Evolutionary conservation across 2,888 invertebrate genomes (phyloP).

Genomic region (Vesta saturnalis): DNA sequence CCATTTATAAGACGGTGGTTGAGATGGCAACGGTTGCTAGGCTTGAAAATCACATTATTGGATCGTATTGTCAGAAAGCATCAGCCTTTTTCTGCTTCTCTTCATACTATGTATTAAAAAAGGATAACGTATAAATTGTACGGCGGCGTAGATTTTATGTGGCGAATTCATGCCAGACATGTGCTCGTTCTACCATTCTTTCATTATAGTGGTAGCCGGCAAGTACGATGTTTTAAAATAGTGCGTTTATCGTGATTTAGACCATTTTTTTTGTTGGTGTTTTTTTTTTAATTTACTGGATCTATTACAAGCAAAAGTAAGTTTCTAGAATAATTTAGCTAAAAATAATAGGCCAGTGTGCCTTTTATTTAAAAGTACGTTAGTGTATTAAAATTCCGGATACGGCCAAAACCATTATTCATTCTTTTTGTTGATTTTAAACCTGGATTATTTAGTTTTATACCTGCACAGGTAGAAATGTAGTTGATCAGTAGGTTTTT

Average conservation of each 20-base stretch:
- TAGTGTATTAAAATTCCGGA: conserved; percentile 30
- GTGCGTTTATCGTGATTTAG: conserved; percentile 20
- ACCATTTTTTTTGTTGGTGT: conserved; percentile 4
- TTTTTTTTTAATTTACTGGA: conserved; percentile 2
- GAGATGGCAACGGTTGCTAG: conserved; percentile 56
- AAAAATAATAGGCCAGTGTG: conserved; percentile 6
- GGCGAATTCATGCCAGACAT: conserved; percentile 42
- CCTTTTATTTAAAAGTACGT: conserved; percentile 21
- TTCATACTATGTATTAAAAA: conserved; percentile 13
- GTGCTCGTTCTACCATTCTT: conserved; percentile 38
- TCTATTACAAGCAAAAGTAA: neutral
- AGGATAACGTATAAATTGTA: conserved; percentile 27
- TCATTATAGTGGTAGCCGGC: conserved; percentile 34
- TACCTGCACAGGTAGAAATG: conserved; percentile 47
- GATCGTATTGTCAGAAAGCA: conserved; percentile 14
- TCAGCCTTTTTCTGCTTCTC: conserved; percentile 23
- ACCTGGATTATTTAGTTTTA: conserved; percentile 35
- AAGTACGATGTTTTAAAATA: conserved; percentile 21
- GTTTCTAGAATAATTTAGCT: neutral
- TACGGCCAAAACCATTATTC: conserved; percentile 45
- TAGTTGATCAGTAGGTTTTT: conserved; percentile 34
- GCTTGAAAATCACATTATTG: conserved; percentile 43
- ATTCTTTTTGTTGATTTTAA: conserved; percentile 41
- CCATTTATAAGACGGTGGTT: conserved; percentile 42
- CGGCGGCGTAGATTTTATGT: conserved; percentile 2